phyloP scores from a whole-genome alignment of 2,113 vertebrate genomes.

The Morone saxatilis region DNA sequence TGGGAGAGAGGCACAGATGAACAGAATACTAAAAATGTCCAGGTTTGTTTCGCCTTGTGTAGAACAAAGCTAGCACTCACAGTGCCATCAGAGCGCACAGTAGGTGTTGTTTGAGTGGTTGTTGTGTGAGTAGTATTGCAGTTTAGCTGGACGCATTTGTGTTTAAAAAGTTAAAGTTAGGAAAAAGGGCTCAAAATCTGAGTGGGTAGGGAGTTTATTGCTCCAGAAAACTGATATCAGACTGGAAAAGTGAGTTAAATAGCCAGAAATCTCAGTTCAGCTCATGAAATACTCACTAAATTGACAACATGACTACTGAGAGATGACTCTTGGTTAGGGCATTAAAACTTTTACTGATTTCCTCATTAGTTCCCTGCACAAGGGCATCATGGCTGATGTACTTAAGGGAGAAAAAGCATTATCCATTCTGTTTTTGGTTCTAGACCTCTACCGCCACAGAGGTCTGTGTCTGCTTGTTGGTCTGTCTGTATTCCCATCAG shows the following conservation, averaged over 20 bases:
- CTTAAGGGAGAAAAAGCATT: constrained; percentile 3
- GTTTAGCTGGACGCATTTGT: constrained; percentile 7
- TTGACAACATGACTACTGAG: not conserved
- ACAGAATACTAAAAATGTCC: constrained; percentile 44
- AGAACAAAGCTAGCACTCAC: constrained; percentile 26
- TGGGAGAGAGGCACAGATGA: constrained; percentile 36
- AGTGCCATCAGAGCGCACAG: constrained; percentile 2
- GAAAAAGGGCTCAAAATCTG: not conserved
- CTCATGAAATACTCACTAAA: not conserved
- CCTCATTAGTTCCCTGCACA: constrained; percentile 16
- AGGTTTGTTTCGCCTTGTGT: not conserved
- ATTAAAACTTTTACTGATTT: constrained; percentile 1
- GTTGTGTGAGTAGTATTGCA: not conserved
- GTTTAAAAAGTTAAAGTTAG: not conserved
- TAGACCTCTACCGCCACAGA: not conserved
- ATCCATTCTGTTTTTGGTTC: not conserved
- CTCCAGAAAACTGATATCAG: not conserved
- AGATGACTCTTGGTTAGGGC: not conserved
- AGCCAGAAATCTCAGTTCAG: not conserved
- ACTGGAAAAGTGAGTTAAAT: not conserved
- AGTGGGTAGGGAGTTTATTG: not conserved
- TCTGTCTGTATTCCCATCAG: constrained; percentile 6
- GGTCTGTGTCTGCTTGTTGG: not conserved
- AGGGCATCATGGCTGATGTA: not conserved
- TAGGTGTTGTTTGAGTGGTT: constrained; percentile 19